Conservation (phyloP, 2,797 vertebrate genomes). For the Halcyon chelicuti region DNA sequence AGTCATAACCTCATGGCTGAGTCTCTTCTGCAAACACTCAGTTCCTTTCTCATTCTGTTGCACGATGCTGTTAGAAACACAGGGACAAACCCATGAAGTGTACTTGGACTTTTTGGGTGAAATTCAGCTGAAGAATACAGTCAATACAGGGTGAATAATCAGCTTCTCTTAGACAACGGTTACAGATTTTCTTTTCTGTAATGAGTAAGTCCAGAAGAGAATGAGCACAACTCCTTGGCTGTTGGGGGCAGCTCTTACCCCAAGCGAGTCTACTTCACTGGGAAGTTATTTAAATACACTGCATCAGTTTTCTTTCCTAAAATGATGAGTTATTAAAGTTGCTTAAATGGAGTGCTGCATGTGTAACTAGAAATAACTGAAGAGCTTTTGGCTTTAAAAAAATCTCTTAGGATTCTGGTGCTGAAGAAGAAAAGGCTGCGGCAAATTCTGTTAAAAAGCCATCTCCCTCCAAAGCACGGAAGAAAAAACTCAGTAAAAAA, state of each 20-base stretch:
- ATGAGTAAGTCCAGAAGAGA: neutral
- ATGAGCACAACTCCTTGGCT: neutral
- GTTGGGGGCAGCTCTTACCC: neutral
- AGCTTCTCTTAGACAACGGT: neutral
- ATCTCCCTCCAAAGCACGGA: constrained; percentile 88
- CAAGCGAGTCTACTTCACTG: neutral
- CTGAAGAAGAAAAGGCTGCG: constrained; percentile 89
- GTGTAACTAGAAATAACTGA: neutral
- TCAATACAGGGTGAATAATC: neutral
- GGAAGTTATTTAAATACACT: neutral
- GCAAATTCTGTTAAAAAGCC: constrained; percentile 86
- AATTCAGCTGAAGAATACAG: neutral
- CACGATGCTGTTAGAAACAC: neutral
- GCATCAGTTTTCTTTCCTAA: neutral
- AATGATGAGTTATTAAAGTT: neutral
- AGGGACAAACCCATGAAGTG: neutral
- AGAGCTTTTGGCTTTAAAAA: neutral
- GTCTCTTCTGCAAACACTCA: neutral
- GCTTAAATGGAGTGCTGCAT: neutral
- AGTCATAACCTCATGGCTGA: neutral
- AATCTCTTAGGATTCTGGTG: constrained; percentile 86
- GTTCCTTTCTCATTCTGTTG: neutral
- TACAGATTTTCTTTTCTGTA: neutral
- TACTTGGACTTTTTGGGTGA: neutral
- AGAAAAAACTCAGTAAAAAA: constrained; percentile 90